Conservation (phyloP, 2,888 invertebrate species). For the Hydraecia micacea region DNA sequence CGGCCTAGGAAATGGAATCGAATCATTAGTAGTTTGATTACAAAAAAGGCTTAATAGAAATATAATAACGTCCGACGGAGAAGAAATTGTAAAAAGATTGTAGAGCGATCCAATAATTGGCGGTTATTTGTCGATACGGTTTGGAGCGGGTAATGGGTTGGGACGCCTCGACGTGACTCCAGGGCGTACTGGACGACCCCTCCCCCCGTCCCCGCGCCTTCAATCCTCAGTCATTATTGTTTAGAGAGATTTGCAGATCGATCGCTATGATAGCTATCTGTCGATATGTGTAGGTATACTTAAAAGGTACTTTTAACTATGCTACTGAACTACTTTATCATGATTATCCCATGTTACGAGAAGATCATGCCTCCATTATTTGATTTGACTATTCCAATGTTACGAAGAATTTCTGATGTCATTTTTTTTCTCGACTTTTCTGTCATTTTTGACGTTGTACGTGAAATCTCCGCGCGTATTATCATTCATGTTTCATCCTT, state of each 20-base stretch:
- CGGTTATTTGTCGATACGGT: conserved; percentile 90
- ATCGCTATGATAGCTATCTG: conserved; percentile 60
- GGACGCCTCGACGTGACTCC: conserved; percentile 88
- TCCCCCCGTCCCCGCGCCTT: conserved; percentile 51
- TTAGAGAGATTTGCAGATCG: conserved; percentile 82
- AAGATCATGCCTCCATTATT: conserved; percentile 41
- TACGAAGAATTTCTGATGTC: conserved; percentile 21
- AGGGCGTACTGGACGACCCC: conserved; percentile 67
- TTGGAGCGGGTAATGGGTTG: conserved; percentile 89
- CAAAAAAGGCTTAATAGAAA: conserved; percentile 91
- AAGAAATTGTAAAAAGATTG: conserved; percentile 91
- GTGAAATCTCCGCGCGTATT: conserved; percentile 47
- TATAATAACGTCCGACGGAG: conserved; percentile 89
- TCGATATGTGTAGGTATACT: conserved; percentile 44
- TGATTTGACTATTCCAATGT: conserved; percentile 31
- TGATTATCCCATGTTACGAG: conserved; percentile 55
- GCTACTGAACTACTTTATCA: conserved; percentile 54
- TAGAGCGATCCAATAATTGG: conserved; percentile 90
- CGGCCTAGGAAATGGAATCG: conserved; percentile 90
- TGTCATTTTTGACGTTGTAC: conserved; percentile 45
- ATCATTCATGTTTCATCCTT: conserved; percentile 62
- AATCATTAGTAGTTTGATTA: conserved; percentile 91
- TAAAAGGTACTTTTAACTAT: conserved; percentile 44
- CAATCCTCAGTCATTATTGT: conserved; percentile 73
- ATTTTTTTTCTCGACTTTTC: conserved; percentile 36